A percentile compares a stretch with the other conserved stretches of the same genome.
Evolutionary conservation across 2,797 vertebrate species (phyloP).

Genomic region (Hipposideros larvatus): DNA sequence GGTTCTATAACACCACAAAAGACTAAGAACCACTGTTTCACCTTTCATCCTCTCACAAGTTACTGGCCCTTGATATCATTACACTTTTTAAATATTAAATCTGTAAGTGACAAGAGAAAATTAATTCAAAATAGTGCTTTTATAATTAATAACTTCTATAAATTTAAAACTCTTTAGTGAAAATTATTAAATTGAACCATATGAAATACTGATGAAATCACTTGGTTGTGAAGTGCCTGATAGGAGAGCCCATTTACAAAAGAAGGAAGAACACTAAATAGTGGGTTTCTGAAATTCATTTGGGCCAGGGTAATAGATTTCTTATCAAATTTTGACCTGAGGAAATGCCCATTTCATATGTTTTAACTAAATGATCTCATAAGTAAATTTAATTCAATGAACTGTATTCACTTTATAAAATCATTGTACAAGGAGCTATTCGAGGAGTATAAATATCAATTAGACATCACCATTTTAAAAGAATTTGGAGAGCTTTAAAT

Average conservation of each 20-base stretch:
- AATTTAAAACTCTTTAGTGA: background rate
- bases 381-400: background rate
- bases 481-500: conserved; percentile 1
- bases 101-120: background rate
- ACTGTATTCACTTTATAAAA: background rate
- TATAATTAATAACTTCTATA: background rate
- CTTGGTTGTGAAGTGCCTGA: background rate
- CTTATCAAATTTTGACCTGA: background rate
- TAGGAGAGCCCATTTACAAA: background rate
- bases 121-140: conserved; percentile 18
- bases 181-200: background rate
- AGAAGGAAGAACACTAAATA: background rate
- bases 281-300: background rate
- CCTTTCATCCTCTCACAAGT: background rate
- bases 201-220: conserved; percentile 32
- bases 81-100: background rate
- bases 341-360: background rate
- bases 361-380: background rate
- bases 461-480: background rate
- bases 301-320: background rate
- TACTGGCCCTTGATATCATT: background rate
- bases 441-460: background rate
- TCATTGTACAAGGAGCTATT: background rate
- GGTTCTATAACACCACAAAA: background rate
- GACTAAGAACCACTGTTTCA: background rate